These are phyloP conservation scores for Cataglyphis hispanica DNA, from an alignment of 1,140 invertebrate species.

Conservation along the genomic window DNA sequence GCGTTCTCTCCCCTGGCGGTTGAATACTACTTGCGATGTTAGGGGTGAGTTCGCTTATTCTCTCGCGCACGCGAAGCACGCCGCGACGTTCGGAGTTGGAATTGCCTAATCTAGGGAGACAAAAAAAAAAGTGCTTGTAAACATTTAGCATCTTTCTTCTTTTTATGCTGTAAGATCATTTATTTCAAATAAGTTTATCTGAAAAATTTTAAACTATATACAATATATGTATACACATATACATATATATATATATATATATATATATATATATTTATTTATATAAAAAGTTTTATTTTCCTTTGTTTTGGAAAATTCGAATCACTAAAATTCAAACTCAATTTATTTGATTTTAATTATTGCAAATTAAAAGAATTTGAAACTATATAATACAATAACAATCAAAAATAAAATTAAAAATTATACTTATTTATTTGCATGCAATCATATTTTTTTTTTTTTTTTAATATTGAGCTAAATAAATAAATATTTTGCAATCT, in stretches of 20 bases:
- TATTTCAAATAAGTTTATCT: background rate
- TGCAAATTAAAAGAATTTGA: background rate
- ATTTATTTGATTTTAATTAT: too few species aligned
- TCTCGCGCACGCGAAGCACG: background rate
- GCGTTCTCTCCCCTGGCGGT: background rate
- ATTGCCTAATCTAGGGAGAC: background rate
- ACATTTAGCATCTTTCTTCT: background rate
- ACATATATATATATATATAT: too few species aligned
- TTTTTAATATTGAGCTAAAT: too few species aligned
- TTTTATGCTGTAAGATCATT: background rate
- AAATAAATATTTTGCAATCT: too few species aligned
- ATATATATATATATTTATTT: too few species aligned
- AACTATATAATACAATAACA: background rate
- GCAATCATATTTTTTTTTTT: too few species aligned
- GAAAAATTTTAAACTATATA: background rate
- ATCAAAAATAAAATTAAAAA: too few species aligned
- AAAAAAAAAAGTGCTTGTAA: background rate
- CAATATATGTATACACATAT: too few species aligned
- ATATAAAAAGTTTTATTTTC: too few species aligned
- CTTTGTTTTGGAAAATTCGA: background rate
- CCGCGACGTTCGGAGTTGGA: background rate
- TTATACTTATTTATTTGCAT: too few species aligned
- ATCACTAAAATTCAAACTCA: background rate
- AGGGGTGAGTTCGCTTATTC: conserved; percentile 13
- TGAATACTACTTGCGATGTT: background rate